These are phyloP conservation scores for Seriola dumerili DNA, from an alignment of 2,113 vertebrate species.

Conservation along the genomic window DNA sequence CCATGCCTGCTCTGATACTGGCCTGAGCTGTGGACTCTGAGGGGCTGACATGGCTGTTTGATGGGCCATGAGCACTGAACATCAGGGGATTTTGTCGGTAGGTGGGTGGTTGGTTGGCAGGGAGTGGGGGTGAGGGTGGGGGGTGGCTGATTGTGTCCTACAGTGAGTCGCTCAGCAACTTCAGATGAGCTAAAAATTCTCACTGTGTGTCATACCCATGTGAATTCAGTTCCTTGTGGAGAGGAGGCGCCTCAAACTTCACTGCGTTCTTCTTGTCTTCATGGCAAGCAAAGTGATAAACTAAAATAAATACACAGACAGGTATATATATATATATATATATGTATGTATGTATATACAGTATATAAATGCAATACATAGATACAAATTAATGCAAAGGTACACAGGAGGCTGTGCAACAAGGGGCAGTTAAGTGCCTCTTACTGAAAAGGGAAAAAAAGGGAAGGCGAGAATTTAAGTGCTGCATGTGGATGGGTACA, in stretches of 20 bases:
- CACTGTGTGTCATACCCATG: constrained; percentile 54
- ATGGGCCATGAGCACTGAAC: constrained; percentile 52
- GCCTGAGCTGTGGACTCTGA: constrained; percentile 62
- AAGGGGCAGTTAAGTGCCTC: constrained; percentile 18
- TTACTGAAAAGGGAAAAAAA: constrained; percentile 27
- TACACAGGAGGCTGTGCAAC: constrained; percentile 5
- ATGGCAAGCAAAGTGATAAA: not conserved
- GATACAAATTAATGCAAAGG: constrained; percentile 29
- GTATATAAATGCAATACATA: not conserved
- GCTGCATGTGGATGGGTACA: constrained; percentile 51
- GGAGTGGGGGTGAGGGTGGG: not conserved
- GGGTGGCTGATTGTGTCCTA: constrained; percentile 40
- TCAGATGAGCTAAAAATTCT: constrained; percentile 60
- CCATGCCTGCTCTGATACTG: constrained; percentile 59
- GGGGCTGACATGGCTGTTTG: constrained; percentile 66
- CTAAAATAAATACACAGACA: not conserved
- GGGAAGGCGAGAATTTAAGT: constrained; percentile 29
- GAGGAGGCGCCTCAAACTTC: constrained; percentile 25
- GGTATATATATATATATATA: not conserved
- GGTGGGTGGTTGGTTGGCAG: constrained; percentile 35
- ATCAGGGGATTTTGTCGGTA: constrained; percentile 53
- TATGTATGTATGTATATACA: no score
- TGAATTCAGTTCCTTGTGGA: constrained; percentile 50
- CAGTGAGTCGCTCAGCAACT: constrained; percentile 53
- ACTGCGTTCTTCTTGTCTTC: constrained; percentile 6